Evolutionary conservation across 92 coral and sea anemone genomes (phyloP), one percentile per base, ranked within the genome.

Genomic region (Montipora capitata): DNA sequence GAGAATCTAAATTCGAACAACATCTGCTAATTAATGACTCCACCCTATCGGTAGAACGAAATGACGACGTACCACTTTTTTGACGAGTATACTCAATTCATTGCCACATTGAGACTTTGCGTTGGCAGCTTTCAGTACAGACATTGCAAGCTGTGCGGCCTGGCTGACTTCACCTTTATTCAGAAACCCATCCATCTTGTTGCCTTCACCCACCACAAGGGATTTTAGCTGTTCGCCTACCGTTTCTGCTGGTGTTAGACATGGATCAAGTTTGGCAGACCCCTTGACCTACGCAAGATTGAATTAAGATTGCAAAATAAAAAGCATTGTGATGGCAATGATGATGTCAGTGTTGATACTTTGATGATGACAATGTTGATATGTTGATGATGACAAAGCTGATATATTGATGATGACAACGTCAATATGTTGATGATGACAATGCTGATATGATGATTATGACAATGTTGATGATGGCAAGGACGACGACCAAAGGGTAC

Each of bases 121-220:
- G 8, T 67, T 80, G 49, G 76, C 39, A 67, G 85, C 56, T 59
- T 80, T 80, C 39, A 80, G 17, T 4, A 80, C 85, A 4, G 76
- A 67, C 44, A 80, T 5, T 7, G 75, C 56, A 8, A 68, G 76
- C 39, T 80, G 85, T 4, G 41, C 65, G 15, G 85, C 85, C 48
- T 48, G 54, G 54, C 76, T 38, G 76, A 80, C 16, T 80, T 80
- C 76, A 8, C 85, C 85, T 66, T 67, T 67, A 40, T 68, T 80
- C 9, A 80, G 38, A 39, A 80, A 68, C 3, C 15, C 49, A 15
- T 67, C 85, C 51, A 80, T 43, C 67, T 67, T 67, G 41, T 68
- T 67, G 2, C 74, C 85, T 14, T 67, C 76, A 13, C 48, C 85
- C 7, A n/a, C 13, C 7, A 80, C 65, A 49, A 45, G 61, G 49